Evolutionary conservation across 1,140 invertebrate species (phyloP).

Genomic region (Mizuhopecten yessoensis): DNA sequence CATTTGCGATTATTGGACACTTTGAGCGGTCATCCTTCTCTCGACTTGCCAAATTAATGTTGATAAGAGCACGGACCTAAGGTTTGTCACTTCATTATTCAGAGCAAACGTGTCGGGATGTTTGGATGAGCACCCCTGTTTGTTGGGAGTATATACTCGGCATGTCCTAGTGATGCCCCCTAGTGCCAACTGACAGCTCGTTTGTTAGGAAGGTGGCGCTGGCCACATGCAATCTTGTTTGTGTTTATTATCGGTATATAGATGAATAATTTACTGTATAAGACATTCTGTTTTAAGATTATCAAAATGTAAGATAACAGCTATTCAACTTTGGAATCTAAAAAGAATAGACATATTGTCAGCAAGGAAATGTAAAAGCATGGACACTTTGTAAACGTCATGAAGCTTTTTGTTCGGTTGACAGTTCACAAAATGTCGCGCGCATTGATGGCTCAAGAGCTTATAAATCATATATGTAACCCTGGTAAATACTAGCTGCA

Average conservation of each 20-base stretch:
- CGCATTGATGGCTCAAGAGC: no score
- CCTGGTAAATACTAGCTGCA: no score
- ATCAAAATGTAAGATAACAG: no score
- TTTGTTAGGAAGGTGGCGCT: not conserved
- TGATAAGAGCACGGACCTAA: not conserved
- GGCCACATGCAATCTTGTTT: not conserved
- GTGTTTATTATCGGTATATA: not conserved
- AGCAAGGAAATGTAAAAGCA: no score
- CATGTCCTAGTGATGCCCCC: not conserved
- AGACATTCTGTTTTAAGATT: no score
- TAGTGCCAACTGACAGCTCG: not conserved
- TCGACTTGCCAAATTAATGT: not conserved
- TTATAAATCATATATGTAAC: no score
- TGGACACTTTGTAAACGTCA: no score
- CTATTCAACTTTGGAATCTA: no score
- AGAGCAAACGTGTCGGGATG: not conserved
- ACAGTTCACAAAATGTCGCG: no score
- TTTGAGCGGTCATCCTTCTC: not conserved
- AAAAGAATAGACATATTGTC: no score
- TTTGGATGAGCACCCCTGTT: not conserved
- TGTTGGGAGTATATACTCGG: not conserved
- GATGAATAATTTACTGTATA: not conserved
- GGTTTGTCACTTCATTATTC: not conserved
- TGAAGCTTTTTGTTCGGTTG: no score
- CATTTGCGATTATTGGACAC: conserved; percentile 14